These are phyloP conservation scores for Dasyprocta punctata DNA, from an alignment of 2,113 vertebrate genomes.

Conservation along the genomic window DNA sequence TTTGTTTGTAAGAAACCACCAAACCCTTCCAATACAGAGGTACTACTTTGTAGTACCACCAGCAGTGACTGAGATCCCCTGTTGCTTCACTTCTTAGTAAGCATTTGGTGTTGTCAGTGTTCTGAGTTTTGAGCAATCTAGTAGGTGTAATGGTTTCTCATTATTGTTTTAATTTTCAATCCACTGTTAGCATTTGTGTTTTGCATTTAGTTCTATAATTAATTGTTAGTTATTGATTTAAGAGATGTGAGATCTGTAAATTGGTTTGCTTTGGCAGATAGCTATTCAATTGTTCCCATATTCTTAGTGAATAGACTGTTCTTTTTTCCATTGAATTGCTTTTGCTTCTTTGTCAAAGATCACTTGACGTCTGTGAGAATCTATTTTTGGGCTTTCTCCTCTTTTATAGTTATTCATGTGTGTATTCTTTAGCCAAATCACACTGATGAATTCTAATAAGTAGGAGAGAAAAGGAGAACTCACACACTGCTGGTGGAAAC, in stretches of 20 bases:
- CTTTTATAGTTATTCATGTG: background rate
- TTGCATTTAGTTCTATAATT: background rate
- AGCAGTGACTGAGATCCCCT: background rate
- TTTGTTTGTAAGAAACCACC: background rate
- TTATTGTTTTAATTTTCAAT: background rate
- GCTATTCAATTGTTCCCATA: background rate
- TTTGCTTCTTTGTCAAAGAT: background rate
- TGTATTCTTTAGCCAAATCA: background rate
- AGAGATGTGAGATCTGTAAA: background rate
- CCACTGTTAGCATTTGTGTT: background rate
- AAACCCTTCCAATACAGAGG: background rate
- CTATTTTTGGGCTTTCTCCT: background rate
- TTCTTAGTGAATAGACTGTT: background rate
- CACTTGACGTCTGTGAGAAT: background rate
- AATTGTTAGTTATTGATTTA: background rate
- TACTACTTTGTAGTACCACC: background rate
- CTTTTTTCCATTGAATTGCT: background rate
- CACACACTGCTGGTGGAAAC: no score
- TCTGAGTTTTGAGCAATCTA: background rate
- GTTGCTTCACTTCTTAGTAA: background rate
- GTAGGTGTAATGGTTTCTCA: background rate
- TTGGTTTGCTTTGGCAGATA: background rate
- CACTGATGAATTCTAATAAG: background rate
- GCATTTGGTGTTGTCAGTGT: background rate
- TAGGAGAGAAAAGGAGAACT: background rate